Conservation (phyloP, 2,888 invertebrate species). For the Lissocephala sabroskyi region DNA sequence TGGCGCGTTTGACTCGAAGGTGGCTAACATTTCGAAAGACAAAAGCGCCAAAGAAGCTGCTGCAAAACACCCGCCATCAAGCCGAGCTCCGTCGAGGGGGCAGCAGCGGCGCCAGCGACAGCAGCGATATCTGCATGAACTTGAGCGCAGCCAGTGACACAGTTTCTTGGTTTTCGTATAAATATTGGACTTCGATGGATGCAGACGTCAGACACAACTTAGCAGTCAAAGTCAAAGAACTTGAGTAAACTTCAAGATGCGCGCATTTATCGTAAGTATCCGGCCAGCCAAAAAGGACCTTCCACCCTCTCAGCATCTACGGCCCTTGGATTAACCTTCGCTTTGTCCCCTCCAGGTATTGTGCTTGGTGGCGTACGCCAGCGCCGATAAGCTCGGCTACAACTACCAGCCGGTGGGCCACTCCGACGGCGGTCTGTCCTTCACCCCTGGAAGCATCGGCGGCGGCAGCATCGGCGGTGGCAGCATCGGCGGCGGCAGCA, state of each 20-base stretch:
- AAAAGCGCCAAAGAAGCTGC: conserved; percentile 54
- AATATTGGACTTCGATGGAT: conserved; percentile 47
- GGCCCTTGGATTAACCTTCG: background rate
- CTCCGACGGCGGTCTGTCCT: conserved; percentile 49
- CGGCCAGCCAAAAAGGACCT: conserved; percentile 1
- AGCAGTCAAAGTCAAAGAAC: conserved; percentile 57
- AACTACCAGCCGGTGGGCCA: conserved; percentile 62
- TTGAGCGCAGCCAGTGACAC: conserved; percentile 57
- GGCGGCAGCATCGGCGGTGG: conserved; percentile 1
- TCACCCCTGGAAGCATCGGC: conserved; percentile 30
- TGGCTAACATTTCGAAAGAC: conserved; percentile 45
- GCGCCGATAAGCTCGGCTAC: conserved; percentile 64
- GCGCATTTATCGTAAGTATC: conserved; percentile 60
- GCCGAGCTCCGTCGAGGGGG: background rate
- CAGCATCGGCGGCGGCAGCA: background rate
- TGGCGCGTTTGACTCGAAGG: conserved; percentile 36
- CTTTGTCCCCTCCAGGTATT: conserved; percentile 42
- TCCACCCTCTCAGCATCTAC: background rate
- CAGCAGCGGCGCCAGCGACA: conserved; percentile 20
- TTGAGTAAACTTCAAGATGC: conserved; percentile 48
- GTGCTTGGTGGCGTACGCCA: conserved; percentile 61
- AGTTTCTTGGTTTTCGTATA: conserved; percentile 51
- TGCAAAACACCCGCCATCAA: conserved; percentile 38
- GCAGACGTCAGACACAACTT: conserved; percentile 44
- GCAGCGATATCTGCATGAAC: conserved; percentile 55